Conservation (phyloP, 1,140 invertebrate species). For the Sminthurides bifidus region DNA sequence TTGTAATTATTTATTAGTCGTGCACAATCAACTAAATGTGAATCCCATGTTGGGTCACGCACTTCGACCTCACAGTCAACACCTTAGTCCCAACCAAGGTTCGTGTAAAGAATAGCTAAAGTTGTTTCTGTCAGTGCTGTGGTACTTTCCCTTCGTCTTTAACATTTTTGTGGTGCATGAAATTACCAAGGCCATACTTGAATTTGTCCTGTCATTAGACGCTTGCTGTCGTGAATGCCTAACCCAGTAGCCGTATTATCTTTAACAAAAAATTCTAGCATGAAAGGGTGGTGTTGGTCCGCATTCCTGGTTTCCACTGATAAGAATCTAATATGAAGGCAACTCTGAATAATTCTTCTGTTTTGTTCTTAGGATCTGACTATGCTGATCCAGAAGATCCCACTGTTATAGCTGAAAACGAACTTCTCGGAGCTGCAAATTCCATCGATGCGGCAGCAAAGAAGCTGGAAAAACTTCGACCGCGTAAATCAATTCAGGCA, state of each 20-base stretch:
- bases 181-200: not conserved
- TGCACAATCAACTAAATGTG: conserved; percentile 28
- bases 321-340: not conserved
- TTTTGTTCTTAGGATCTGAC: conserved; percentile 50
- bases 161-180: not conserved
- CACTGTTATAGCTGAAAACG: conserved; percentile 95
- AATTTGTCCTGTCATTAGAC: not conserved
- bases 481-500: conserved; percentile 52
- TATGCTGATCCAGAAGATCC: conserved; percentile 96
- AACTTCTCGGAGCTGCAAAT: conserved; percentile 89
- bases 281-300: not conserved
- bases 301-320: not conserved
- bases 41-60: conserved; percentile 32
- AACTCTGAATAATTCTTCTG: not conserved
- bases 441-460: conserved; percentile 89
- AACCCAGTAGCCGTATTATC: not conserved
- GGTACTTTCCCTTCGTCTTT: not conserved
- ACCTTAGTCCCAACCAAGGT: conserved; percentile 19
- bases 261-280: not conserved
- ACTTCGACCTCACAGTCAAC: conserved; percentile 23
- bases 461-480: conserved; percentile 81
- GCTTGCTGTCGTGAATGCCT: too few species aligned
- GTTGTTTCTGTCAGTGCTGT: not conserved
- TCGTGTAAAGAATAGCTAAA: conserved; percentile 15
- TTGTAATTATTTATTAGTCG: conserved; percentile 21